These are phyloP conservation scores for Tachina lurida DNA, from an alignment of 2,888 invertebrate genomes.

Conservation along the genomic window DNA sequence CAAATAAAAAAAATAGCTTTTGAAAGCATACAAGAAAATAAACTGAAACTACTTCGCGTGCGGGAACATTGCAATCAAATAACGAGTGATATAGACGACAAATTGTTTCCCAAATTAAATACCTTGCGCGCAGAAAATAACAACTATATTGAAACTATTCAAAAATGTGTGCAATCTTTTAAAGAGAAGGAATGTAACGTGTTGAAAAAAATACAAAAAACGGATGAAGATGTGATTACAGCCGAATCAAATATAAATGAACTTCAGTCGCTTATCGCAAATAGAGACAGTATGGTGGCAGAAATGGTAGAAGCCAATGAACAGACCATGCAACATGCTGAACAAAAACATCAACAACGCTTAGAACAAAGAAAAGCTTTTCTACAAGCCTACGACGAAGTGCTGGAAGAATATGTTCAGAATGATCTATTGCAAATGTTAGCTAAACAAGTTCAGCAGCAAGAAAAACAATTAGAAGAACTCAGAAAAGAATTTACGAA, in stretches of 20 bases:
- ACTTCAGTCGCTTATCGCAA: slow-evolving; percentile 28
- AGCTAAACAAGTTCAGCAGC: slow-evolving; percentile 26
- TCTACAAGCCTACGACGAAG: slow-evolving; percentile 41
- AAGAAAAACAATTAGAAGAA: slow-evolving; percentile 49
- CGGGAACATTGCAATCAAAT: slow-evolving; percentile 48
- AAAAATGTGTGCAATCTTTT: slow-evolving; percentile 58
- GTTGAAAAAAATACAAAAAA: slow-evolving; percentile 53
- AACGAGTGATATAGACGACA: slow-evolving; percentile 50
- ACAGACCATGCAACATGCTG: slow-evolving; percentile 71
- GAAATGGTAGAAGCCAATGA: slow-evolving; percentile 67
- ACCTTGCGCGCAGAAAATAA: slow-evolving; percentile 59
- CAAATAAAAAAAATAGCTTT: slow-evolving; percentile 34
- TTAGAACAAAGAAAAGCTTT: slow-evolving; percentile 46
- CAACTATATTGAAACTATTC: slow-evolving; percentile 48
- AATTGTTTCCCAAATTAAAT: slow-evolving; percentile 54
- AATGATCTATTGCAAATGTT: slow-evolving; percentile 34
- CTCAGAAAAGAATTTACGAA: slow-evolving; percentile 32
- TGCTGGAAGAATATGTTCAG: slow-evolving; percentile 42
- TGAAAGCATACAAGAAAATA: slow-evolving; percentile 38
- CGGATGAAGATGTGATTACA: slow-evolving; percentile 55
- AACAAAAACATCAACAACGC: slow-evolving; percentile 59
- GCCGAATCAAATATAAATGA: slow-evolving; percentile 50
- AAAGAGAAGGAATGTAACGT: slow-evolving; percentile 49
- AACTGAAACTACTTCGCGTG: slow-evolving; percentile 34
- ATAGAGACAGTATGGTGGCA: slow-evolving; percentile 38